Evolutionary conservation across 2,888 invertebrate genomes (phyloP), one percentile per base, ranked within the genome.

Genomic region (Eurois occulta): DNA sequence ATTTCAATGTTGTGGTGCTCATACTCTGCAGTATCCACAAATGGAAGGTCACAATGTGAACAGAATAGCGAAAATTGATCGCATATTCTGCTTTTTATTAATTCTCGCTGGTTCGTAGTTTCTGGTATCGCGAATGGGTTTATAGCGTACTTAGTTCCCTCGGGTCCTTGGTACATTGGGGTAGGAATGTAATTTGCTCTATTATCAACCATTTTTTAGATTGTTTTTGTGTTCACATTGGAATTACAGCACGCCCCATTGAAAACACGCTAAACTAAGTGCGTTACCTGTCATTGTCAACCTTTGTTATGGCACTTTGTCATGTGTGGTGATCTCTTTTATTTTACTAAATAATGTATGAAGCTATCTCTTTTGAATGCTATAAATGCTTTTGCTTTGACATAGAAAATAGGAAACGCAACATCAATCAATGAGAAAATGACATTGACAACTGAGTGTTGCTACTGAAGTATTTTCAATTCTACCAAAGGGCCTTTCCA

Each of bases 1-100:
- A 91, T 83, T 84, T 91, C 89, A 0, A 88, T 67, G 41, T 92
- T 93, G 43, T 94, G 94, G n/a, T 91, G 91, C 35, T 92, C 91
- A 32, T 80, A 93, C 77, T 93, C 92, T 0, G 41, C 69, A 1
- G 76, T 69, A 28, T 91, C 87, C 18, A 87, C 78, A 72, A 94
- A 94, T 8, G 90, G 86, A 0, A 93, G 75, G 52, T 91, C 81
- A 64, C 94, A 94, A n/a, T 91, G 88, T 0, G 84, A 41, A 52
- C 94, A 94, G 69, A 84, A 88, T 38, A 89, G n/a, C 11, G 75
- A 52, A 52, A 66, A 75, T 28, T 81, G 74, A 0, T 79, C 76
- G 21, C 38, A 70, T 48, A 52, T 65, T 41, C 62, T 32, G 55
- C 35, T 72, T 72, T 85, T 81, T 10, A 65, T 13, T 13, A 60